A percentile compares a stretch with the other conserved stretches of the same genome.
phyloP scores from a whole-genome alignment of 2,113 vertebrate species.

The Aegypius monachus region DNA sequence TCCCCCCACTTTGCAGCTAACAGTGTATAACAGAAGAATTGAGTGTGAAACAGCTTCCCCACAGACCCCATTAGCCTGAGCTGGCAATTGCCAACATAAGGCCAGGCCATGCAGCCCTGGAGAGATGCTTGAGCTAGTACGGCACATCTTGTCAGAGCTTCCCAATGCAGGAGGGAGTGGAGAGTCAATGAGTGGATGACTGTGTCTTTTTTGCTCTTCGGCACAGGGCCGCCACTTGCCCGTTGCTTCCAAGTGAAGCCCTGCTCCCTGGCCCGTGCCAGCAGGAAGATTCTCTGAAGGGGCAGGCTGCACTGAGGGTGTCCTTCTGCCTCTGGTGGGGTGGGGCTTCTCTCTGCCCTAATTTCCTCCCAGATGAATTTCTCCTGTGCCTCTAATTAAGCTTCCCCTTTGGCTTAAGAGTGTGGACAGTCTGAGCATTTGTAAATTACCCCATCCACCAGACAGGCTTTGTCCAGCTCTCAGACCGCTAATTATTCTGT shows the following conservation, averaged over 20 bases:
- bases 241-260: background rate
- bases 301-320: background rate
- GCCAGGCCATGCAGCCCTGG: background rate
- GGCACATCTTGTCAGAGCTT: background rate
- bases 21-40: background rate
- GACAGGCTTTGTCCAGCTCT: conserved; percentile 47
- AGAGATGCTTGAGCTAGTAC: background rate
- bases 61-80: conserved; percentile 36
- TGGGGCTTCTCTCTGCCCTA: conserved; percentile 3
- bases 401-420: conserved; percentile 27
- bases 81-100: background rate
- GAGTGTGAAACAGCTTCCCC: conserved; percentile 33
- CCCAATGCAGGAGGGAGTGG: background rate
- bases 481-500: conserved; percentile 39
- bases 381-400: conserved; percentile 43
- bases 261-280: background rate
- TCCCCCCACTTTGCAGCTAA: background rate
- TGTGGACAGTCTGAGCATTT: conserved; percentile 28
- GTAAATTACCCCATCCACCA: conserved; percentile 50
- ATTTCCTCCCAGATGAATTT: conserved; percentile 54
- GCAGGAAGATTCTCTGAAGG: background rate
- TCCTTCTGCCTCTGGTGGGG: conserved; percentile 6
- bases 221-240: background rate
- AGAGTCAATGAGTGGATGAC: background rate
- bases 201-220: background rate